Base-by-base conservation (phyloP, 2,888 invertebrate species). In the Tetragonisca angustula region DNA sequence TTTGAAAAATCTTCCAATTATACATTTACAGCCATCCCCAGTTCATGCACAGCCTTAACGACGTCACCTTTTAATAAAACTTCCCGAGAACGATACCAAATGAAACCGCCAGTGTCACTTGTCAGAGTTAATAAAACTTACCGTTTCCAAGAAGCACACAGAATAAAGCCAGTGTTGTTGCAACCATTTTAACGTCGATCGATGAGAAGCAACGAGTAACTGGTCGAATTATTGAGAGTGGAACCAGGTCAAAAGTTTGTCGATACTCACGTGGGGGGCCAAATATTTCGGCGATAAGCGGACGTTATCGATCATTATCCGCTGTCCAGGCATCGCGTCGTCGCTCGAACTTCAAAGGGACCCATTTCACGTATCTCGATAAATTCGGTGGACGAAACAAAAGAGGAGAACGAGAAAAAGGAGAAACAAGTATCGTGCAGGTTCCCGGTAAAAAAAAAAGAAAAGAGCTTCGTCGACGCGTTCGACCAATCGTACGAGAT, bases 261-360 rank as follows among this genome's bases (percentile, higher is more conserved):
- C 79, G 54, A 69, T 59, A 43, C 1, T 19, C 24, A 43, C 43
- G 27, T 21, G 27, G 3, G 21, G 11, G 32, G 19, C 36, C 6
- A 24, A 84, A 70, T 65, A 72, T 81, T 77, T 68, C 49, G 59
- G 6, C 50, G 76, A 74, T 74, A 75, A 77, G n/a, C 67, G 49
- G 49, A 52, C 56, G 49, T 72, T 79, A 86, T 86, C 84, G 82
- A 72, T 75, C 36, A 59, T 50, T 65, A 72, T 49, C 19, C 17
- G 50, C 65, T 75, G 67, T 75, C 71, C 5, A 72, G 50, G 43
- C 50, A 43, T 43, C 43, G 43, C 9, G 49, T 62, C 43, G 43
- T 56, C 70, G 61, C 27, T 21, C 49, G 50, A 70, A 86, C 59
- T 56, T 81, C 64, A 84, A 86, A 81, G 76, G 43, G 74, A 84